Conservation (phyloP, 2,113 vertebrate genomes). For the Baryphthengus martii region DNA sequence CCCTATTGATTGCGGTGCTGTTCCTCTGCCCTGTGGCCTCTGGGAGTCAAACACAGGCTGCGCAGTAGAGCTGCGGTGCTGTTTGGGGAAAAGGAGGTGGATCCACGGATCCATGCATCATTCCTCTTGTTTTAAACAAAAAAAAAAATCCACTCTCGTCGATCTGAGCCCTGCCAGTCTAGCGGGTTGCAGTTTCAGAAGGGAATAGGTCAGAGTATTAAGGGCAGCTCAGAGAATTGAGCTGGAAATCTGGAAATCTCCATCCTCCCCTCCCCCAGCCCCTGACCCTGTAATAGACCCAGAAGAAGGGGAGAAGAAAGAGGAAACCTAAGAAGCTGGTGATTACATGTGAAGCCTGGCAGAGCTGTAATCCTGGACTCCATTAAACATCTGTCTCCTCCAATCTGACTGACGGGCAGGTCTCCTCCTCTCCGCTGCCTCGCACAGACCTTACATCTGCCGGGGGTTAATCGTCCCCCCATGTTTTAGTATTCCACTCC, state of each 20-base stretch:
- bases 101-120: background rate
- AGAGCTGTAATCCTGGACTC: slow-evolving; percentile 47
- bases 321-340: slow-evolving; percentile 39
- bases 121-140: background rate
- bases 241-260: slow-evolving; percentile 23
- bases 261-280: background rate
- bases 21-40: background rate
- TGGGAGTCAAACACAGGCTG: background rate
- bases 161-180: background rate
- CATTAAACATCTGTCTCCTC: slow-evolving; percentile 65
- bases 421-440: background rate
- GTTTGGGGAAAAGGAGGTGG: background rate
- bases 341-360: slow-evolving; percentile 29
- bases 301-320: background rate
- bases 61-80: background rate
- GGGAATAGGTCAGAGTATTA: slow-evolving; percentile 13
- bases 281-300: background rate
- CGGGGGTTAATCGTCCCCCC: background rate
- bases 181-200: background rate
- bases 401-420: slow-evolving; percentile 40
- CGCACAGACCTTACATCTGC: background rate
- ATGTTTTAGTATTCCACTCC: background rate
- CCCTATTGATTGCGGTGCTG: background rate
- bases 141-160: background rate
- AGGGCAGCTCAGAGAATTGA: slow-evolving; percentile 13